Conservation (phyloP, 2,113 vertebrate species). For the Hippocampus abdominalis region DNA sequence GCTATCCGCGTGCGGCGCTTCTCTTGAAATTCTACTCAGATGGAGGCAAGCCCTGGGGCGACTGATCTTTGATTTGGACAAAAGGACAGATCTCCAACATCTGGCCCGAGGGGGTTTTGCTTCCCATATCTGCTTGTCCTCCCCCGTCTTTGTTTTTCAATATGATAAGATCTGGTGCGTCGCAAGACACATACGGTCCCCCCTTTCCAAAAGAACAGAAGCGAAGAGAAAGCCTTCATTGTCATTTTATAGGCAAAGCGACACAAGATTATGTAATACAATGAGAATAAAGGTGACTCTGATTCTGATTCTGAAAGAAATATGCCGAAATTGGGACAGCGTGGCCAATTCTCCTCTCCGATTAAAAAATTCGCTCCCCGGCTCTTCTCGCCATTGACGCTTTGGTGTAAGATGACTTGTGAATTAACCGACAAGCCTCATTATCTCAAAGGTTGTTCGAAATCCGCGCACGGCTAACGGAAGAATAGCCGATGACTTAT, state of each 20-base stretch:
- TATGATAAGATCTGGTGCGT: constrained; percentile 13
- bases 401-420: constrained; percentile 2
- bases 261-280: no score
- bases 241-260: no score
- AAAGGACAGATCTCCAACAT: constrained; percentile 38
- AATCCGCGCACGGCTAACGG: not conserved
- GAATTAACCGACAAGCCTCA: not conserved
- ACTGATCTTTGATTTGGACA: constrained; percentile 28
- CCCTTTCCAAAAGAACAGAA: not conserved
- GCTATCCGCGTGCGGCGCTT: not conserved
- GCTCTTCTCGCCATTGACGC: no score
- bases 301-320: no score
- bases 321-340: not conserved
- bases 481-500: constrained; percentile 1
- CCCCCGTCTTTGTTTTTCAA: constrained; percentile 14
- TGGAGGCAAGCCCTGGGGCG: constrained; percentile 1
- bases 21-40: not conserved
- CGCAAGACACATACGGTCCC: not conserved
- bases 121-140: constrained; percentile 17
- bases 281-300: no score
- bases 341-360: not conserved
- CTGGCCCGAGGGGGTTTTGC: constrained; percentile 9
- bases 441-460: constrained; percentile 10
- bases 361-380: no score
- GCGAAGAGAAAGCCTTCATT: no score